Evolutionary conservation across 2,113 vertebrate genomes (phyloP), one percentile per base, ranked within the genome.

Genomic region (Melanostigma gelatinosum): DNA sequence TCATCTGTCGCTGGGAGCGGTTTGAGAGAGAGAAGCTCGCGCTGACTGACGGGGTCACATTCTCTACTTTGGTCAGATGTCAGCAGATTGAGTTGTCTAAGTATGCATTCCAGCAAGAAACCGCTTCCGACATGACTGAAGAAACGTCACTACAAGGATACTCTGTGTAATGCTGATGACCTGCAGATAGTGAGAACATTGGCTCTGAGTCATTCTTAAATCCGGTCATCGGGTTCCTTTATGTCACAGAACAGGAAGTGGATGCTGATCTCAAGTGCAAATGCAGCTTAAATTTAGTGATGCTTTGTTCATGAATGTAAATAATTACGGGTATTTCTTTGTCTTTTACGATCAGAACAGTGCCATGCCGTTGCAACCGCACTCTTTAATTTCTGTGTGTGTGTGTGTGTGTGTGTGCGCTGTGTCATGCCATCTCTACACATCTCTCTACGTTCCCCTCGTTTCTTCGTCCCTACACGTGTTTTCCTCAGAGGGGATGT

Each of bases 401-500:
- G 36, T 70, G 8, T 44, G 15, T 54, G 1, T 1, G 36, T 64
- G 69, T 36, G 63, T 4, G 1, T 1, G 18, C 72, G 76, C 76
- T 75, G 79, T 83, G 70, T 62, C 44, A 1, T n/a, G 16, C 22
- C 18, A 3, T 83, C 61, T 55, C 55, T 72, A 62, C 48, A 2
- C 71, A 62, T 36, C 34, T 1, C 29, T 12, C 48, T 3, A 2
- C 29, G 1, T 38, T 38, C 44, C 54, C n/a, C 0, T 36, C 50
- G 15, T 44, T 29, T 18, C 10, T 46, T 34, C 15, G 61, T 38
- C 74, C 82, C 82, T 65, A 10, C 46, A 42, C 80, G 83, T 52
- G 7, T 86, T 77, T 82, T 0, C 52, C 68, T 18, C 32, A 54
- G 32, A 32, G 60, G 58, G 78, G 67, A n/a, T 32, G 68, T 70